These are phyloP conservation scores for Sparidentex hasta DNA, from an alignment of 2,797 vertebrate species.

Conservation along the genomic window DNA sequence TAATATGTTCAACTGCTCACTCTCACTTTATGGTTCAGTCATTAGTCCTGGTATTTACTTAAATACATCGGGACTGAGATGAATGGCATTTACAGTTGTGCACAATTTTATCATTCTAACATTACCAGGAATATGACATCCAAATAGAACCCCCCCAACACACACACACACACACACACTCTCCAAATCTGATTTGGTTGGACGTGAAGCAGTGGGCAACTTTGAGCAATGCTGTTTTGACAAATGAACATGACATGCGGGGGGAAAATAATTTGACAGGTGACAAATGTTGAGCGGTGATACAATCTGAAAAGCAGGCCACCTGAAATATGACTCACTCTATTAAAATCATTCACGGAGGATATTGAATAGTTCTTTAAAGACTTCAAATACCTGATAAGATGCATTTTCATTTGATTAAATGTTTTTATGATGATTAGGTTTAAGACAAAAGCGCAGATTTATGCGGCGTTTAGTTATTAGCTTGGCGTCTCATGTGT, in stretches of 20 bases:
- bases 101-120: constrained; percentile 80
- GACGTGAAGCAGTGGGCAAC: constrained; percentile 80
- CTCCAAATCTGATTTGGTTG: constrained; percentile 86
- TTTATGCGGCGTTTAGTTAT: constrained; percentile 23
- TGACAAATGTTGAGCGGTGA: constrained; percentile 90
- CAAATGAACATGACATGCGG: constrained; percentile 89
- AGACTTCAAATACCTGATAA: constrained; percentile 87
- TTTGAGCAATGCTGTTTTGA: constrained; percentile 85
- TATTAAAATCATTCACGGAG: constrained; percentile 90
- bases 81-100: constrained; percentile 75
- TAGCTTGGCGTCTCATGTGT: constrained; percentile 22
- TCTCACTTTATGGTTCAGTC: constrained; percentile 60
- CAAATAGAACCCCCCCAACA: constrained; percentile 79
- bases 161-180: no score
- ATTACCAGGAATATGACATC: constrained; percentile 85
- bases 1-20: constrained; percentile 47
- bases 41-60: constrained; percentile 69
- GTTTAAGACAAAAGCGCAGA: constrained; percentile 63
- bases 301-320: constrained; percentile 89
- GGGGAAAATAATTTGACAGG: constrained; percentile 90
- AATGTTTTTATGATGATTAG: constrained; percentile 78
- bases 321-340: constrained; percentile 90
- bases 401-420: constrained; percentile 82
- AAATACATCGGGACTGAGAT: constrained; percentile 73
- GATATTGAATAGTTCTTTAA: constrained; percentile 91